Conservation (phyloP, 2,888 invertebrate species). For the Lepidocyrtinus sp. region DNA sequence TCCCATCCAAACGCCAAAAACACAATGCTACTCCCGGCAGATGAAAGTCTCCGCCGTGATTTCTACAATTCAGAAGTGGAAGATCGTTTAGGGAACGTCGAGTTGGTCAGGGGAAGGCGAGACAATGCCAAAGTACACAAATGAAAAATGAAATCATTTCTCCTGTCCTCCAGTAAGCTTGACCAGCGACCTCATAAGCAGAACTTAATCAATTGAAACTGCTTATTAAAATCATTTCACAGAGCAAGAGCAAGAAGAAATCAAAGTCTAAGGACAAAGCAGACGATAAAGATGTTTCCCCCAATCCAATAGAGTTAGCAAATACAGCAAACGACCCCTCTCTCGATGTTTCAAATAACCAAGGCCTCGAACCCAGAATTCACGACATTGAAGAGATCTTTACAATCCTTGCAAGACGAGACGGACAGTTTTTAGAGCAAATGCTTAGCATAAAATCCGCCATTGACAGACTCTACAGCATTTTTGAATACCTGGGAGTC, state of each 20-base stretch:
- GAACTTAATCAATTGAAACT: no score
- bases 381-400: constrained; percentile 35
- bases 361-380: background rate
- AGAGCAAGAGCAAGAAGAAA: background rate
- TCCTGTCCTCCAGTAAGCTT: no score
- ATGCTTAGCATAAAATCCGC: constrained; percentile 20
- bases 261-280: background rate
- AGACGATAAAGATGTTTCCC: no score
- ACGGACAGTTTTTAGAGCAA: constrained; percentile 28
- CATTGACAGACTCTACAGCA: background rate
- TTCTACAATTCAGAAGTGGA: constrained; percentile 29
- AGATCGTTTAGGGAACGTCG: constrained; percentile 17
- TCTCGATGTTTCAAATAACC: no score
- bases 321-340: no score
- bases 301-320: no score
- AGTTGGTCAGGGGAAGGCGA: background rate
- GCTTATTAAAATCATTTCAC: no score
- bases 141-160: no score
- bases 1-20: no score
- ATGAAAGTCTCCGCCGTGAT: constrained; percentile 20
- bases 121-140: no score
- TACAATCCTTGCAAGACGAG: constrained; percentile 15
- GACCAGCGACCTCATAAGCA: no score
- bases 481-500: constrained; percentile 25
- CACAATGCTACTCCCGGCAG: constrained; percentile 35